Conservation (phyloP, 1,140 invertebrate species). For the Drosophila bocqueti region DNA sequence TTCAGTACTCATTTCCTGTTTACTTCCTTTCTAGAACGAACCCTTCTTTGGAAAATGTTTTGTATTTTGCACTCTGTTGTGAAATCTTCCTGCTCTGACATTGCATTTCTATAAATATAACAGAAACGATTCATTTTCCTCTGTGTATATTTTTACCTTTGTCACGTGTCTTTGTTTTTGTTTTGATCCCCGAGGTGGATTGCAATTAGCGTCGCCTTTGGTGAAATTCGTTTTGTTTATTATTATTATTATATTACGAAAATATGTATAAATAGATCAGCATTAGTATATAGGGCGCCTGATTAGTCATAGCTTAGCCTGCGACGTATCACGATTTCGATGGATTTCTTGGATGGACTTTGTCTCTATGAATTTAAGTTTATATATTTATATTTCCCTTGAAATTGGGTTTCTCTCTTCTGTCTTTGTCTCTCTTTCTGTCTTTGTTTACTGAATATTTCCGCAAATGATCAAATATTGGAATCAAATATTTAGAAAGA, state of each 20-base stretch:
- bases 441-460: no score
- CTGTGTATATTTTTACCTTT: not conserved
- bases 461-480: no score
- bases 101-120: constrained; percentile 46
- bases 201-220: constrained; percentile 49
- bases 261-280: not conserved
- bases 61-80: constrained; percentile 43
- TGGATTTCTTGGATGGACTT: not conserved
- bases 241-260: constrained; percentile 34
- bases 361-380: not conserved
- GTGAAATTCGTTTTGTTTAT: constrained; percentile 50
- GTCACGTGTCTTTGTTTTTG: constrained; percentile 47
- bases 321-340: not conserved
- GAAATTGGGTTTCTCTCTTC: not conserved
- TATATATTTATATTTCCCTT: not conserved
- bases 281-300: not conserved
- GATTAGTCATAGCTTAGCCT: constrained; percentile 21
- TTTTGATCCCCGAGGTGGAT: constrained; percentile 24
- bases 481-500: no score
- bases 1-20: not conserved
- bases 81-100: constrained; percentile 51
- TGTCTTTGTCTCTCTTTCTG: no score
- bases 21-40: not conserved
- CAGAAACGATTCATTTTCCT: constrained; percentile 47
- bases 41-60: constrained; percentile 12